Evolutionary conservation across 2,888 invertebrate species (phyloP).

Genomic region (Sepioteuthis lessoniana): DNA sequence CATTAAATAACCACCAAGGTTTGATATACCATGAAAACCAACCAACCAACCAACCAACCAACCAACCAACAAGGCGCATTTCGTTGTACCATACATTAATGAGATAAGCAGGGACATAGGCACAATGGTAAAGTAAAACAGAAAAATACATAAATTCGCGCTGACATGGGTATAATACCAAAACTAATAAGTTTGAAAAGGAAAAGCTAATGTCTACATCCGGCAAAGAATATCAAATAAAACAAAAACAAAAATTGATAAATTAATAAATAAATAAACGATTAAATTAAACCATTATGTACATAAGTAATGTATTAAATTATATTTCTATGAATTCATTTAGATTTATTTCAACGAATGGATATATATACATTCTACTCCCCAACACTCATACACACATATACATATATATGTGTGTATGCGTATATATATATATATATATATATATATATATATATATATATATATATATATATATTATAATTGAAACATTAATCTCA

Average conservation of each 20-base stretch:
- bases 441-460: background rate
- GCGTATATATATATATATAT: background rate
- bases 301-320: background rate
- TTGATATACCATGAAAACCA: too few relatives aligned
- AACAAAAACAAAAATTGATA: too few relatives aligned
- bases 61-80: too few relatives aligned
- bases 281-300: background rate
- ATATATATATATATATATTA: background rate
- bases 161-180: background rate
- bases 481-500: too few relatives aligned
- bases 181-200: background rate
- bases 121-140: background rate
- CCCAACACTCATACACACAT: background rate
- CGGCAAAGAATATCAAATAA: background rate
- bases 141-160: background rate
- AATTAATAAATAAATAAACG: background rate
- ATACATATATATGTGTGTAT: background rate
- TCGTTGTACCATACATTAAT: background rate
- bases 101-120: background rate
- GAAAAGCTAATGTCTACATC: background rate
- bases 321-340: background rate
- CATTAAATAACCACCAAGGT: too few relatives aligned
- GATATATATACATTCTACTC: too few relatives aligned
- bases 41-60: too few relatives aligned
- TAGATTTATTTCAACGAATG: background rate